Conservation (phyloP, 1,140 invertebrate species). For the Rhyzopertha dominica region DNA sequence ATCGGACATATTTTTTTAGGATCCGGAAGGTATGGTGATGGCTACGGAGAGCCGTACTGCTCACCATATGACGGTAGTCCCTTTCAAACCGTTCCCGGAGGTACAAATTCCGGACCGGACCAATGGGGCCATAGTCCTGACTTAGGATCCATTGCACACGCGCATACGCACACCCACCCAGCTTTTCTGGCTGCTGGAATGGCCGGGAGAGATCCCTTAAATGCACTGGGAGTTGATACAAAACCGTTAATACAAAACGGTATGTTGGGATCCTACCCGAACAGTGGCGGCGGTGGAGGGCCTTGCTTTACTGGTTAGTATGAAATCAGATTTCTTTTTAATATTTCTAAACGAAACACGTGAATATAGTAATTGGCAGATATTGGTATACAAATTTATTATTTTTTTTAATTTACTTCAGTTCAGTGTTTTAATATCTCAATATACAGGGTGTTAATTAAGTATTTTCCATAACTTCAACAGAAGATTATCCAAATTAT, state of each 20-base stretch:
- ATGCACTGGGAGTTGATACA: constrained; percentile 54
- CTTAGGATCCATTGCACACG: constrained; percentile 34
- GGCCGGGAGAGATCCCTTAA: constrained; percentile 47
- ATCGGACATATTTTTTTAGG: constrained; percentile 34
- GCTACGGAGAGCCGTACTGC: constrained; percentile 56
- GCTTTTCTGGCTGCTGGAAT: constrained; percentile 54
- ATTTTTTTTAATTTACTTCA: no score
- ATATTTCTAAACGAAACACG: no score
- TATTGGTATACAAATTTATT: no score
- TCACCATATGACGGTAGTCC: constrained; percentile 64
- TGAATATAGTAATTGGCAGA: no score
- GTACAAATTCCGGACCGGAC: constrained; percentile 52
- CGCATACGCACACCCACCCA: constrained; percentile 54
- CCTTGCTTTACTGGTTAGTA: constrained; percentile 70
- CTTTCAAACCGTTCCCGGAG: constrained; percentile 78
- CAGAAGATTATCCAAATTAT: no score
- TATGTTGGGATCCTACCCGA: constrained; percentile 66
- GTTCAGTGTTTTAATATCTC: no score
- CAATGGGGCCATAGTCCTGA: constrained; percentile 47
- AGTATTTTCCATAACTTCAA: no score
- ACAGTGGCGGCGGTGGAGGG: constrained; percentile 53
- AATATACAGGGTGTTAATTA: no score
- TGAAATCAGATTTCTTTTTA: no score
- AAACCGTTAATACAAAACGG: constrained; percentile 70
- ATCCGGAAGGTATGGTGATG: constrained; percentile 61